Conservation (phyloP, 2,113 vertebrate species). For the Chaetodon auriga region DNA sequence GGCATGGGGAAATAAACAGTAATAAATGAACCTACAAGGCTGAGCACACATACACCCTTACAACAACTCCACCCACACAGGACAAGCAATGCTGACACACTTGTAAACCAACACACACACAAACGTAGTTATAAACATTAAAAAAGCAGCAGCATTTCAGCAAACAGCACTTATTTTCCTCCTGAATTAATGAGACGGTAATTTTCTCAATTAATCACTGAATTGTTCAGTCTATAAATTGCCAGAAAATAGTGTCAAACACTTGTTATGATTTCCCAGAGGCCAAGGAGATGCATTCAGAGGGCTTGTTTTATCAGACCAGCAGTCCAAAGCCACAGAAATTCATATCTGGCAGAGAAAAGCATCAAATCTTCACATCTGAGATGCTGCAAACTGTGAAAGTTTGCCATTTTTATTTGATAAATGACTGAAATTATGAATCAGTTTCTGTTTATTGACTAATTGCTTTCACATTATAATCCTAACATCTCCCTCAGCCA, state of each 20-base stretch:
- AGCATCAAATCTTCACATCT: background rate
- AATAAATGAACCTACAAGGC: slow-evolving; percentile 74
- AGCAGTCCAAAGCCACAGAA: background rate
- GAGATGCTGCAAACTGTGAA: background rate
- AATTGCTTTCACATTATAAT: background rate
- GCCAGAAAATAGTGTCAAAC: background rate
- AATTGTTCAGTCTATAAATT: background rate
- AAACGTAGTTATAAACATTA: background rate
- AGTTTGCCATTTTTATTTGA: background rate
- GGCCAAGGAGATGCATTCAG: background rate
- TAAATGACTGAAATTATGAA: background rate
- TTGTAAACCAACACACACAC: slow-evolving; percentile 10
- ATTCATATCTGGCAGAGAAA: background rate
- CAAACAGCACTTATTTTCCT: background rate
- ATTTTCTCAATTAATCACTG: background rate
- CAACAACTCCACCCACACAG: slow-evolving; percentile 36
- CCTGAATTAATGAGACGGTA: background rate
- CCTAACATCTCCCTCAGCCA: background rate
- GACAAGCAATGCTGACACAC: slow-evolving; percentile 41
- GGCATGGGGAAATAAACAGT: slow-evolving; percentile 83
- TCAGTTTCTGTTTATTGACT: background rate
- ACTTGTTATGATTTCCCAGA: background rate
- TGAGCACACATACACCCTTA: slow-evolving; percentile 48
- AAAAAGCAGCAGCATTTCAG: background rate
- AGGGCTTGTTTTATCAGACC: background rate